These are phyloP conservation scores for Endotricha flammealis DNA, from an alignment of 2,888 invertebrate genomes.

Conservation along the genomic window DNA sequence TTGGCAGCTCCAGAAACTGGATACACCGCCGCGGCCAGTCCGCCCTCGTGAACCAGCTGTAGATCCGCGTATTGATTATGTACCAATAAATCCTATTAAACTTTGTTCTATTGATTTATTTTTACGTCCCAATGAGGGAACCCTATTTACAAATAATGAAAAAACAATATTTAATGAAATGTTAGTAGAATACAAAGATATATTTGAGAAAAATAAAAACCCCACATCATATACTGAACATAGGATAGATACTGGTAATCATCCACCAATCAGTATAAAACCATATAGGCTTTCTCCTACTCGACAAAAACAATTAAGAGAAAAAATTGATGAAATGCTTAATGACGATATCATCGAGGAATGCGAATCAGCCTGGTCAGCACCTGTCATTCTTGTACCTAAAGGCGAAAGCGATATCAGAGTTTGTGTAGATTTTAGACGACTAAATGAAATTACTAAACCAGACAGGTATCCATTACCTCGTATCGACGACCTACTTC, in stretches of 20 bases:
- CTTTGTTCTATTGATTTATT: constrained; percentile 16
- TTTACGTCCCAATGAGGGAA: constrained; percentile 15
- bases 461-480: no score
- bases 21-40: constrained; percentile 5
- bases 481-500: no score
- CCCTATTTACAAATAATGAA: constrained; percentile 4
- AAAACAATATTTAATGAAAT: constrained; percentile 8
- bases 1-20: constrained; percentile 7
- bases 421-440: no score
- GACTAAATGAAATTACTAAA: no score
- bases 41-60: constrained; percentile 9
- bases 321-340: constrained; percentile 9
- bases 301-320: constrained; percentile 3
- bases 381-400: constrained; percentile 13
- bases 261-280: constrained; percentile 15
- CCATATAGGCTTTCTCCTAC: constrained; percentile 7
- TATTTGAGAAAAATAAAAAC: constrained; percentile 11
- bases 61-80: constrained; percentile 14
- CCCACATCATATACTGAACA: constrained; percentile 15
- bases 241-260: constrained; percentile 17
- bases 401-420: neutral
- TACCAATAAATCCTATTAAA: constrained; percentile 14
- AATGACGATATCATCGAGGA: constrained; percentile 4
- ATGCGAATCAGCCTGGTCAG: constrained; percentile 16
- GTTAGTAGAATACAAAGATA: constrained; percentile 4